Conservation (phyloP, 1,140 invertebrate genomes). For the Protaetia brevitarsis region DNA sequence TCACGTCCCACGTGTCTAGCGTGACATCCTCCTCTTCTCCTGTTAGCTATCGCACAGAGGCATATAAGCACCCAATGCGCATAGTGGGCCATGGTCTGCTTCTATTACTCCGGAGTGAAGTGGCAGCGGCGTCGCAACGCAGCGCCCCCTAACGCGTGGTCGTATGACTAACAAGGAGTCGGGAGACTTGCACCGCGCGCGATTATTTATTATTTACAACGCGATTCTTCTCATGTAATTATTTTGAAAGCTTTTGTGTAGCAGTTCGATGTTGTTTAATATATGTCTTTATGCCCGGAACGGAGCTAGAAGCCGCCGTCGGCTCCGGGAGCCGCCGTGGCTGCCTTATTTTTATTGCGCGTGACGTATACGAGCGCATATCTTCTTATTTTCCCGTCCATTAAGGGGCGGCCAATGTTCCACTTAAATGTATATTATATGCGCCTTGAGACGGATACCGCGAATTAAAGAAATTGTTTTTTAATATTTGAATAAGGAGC, state of each 20-base stretch:
- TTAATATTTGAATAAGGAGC: conserved; percentile 15
- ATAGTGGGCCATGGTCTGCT: background rate
- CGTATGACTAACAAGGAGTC: conserved; percentile 22
- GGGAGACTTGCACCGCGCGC: background rate
- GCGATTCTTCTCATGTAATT: conserved; percentile 26
- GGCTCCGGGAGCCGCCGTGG: background rate
- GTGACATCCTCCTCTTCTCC: background rate
- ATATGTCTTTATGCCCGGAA: conserved; percentile 1
- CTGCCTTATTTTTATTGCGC: conserved; percentile 7
- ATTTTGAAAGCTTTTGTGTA: conserved; percentile 26
- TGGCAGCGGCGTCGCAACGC: background rate
- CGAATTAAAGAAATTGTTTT: conserved; percentile 18
- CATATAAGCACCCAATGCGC: background rate
- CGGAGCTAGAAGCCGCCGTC: background rate
- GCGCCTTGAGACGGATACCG: conserved; percentile 11
- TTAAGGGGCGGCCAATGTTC: conserved; percentile 15
- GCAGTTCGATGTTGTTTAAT: conserved; percentile 15
- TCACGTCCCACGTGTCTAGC: background rate
- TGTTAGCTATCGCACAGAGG: background rate
- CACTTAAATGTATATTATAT: conserved; percentile 18
- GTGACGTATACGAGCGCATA: conserved; percentile 12
- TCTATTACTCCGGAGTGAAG: background rate
- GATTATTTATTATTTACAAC: conserved; percentile 26
- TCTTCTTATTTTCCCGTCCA: conserved; percentile 16
- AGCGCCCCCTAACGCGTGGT: background rate